Evolutionary conservation across 2,113 vertebrate species (phyloP), one percentile per base, ranked within the genome.

Genomic region (Rhinoptilus africanus): DNA sequence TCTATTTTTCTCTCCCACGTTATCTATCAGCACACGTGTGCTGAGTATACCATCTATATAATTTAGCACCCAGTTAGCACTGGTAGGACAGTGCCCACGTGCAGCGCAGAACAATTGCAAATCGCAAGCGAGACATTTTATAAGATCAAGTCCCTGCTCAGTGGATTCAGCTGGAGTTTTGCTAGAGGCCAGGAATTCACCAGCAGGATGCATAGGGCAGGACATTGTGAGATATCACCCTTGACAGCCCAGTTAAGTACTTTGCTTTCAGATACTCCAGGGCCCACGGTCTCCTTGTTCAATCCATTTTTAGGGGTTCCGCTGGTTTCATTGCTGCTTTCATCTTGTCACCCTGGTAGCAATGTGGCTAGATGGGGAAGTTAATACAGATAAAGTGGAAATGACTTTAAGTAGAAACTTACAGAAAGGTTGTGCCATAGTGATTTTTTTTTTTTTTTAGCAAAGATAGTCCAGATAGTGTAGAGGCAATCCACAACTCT

Each of bases 141-240:
- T 32, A 28, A 48, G 57, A 47, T 28, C 5, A n/a, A 62, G 18
- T 85, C 45, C 22, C 41, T 69, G 45, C 67, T 66, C n/a, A 30
- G 47, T 67, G 76, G 24, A 85, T 75, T 91, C 76, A 86, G 47
- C 28, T n/a, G 64, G 75, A 63, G 41, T 51, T 90, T 93, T 92
- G 34, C 28, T 27, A 24, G 34, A 41, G 59, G 43, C 59, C 28
- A 32, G 57, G 66, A 57, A 27, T 68, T 87, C 39, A 45, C 9
- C 57, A 62, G 43, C 0, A 0, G 41, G 24, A 59, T 59, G n/a
- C 24, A 30, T 20, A 30, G 9, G 15, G 32, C 13, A 67, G 48
- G 54, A 43, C 10, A 8, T 1, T 14, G 41, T 41, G 64, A 85
- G n/a, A 15, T 4, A 67, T 5, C 47, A 43, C 50, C 39, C 43